These are phyloP conservation scores for Brachyptera putata DNA, from an alignment of 2,888 invertebrate genomes.

Conservation along the genomic window DNA sequence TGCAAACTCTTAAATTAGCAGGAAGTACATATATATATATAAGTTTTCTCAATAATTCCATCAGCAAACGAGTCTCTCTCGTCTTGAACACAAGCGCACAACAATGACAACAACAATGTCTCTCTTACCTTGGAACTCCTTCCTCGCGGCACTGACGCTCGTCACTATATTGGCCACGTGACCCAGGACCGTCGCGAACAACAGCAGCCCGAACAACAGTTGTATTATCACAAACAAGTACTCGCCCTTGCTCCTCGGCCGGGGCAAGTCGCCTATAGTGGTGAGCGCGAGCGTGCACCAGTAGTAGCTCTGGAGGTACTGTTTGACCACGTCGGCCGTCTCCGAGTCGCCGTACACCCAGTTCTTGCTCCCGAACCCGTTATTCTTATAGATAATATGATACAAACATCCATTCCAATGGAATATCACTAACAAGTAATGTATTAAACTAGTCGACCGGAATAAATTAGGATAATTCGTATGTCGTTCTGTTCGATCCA, in stretches of 20 bases:
- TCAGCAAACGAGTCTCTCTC: too few species aligned
- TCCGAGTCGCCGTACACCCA: constrained; percentile 87
- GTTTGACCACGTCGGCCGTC: constrained; percentile 84
- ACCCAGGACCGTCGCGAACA: constrained; percentile 94
- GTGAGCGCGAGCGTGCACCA: constrained; percentile 96
- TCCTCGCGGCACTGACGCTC: constrained; percentile 92
- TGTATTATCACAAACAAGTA: constrained; percentile 94
- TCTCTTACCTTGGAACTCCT: constrained; percentile 96
- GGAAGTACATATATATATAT: too few species aligned
- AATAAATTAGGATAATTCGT: constrained; percentile 98
- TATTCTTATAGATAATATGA: constrained; percentile 93
- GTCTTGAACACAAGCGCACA: too few species aligned
- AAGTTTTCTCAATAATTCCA: too few species aligned
- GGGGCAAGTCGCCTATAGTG: constrained; percentile 88
- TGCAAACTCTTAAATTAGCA: too few species aligned
- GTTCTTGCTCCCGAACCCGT: constrained; percentile 89
- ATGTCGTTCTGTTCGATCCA: constrained; percentile 96
- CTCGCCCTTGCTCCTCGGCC: constrained; percentile 89
- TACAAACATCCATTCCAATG: constrained; percentile 99
- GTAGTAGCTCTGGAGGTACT: constrained; percentile 96
- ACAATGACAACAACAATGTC: too few species aligned
- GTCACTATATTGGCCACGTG: constrained; percentile 98
- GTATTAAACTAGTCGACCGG: constrained; percentile 85
- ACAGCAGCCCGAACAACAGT: constrained; percentile 86
- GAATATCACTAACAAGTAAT: constrained; percentile 96